These are phyloP conservation scores for Hirtodrosophila alboralis DNA, from an alignment of 2,888 invertebrate species.

Conservation along the genomic window DNA sequence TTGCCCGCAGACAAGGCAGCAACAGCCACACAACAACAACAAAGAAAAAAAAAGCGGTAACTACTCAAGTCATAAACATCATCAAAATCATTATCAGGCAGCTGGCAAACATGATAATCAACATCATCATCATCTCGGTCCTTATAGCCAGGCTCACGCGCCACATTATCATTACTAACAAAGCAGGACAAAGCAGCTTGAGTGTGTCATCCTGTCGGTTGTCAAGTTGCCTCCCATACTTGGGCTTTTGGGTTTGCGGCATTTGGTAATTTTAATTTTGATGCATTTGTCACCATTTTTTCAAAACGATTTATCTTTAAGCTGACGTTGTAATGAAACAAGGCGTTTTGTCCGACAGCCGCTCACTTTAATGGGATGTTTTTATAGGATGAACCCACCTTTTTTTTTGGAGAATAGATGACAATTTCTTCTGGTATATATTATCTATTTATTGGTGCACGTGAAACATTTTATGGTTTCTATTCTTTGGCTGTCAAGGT, in stretches of 20 bases:
- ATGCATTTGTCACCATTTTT: constrained; percentile 76
- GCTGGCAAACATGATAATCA: too few species aligned
- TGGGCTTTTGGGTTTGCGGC: constrained; percentile 33
- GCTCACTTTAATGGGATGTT: constrained; percentile 57
- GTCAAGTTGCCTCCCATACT: constrained; percentile 6
- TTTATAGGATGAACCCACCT: constrained; percentile 24
- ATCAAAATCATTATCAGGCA: constrained; percentile 64
- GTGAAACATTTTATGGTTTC: constrained; percentile 56
- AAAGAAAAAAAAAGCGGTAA: constrained; percentile 25
- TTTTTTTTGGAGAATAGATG: constrained; percentile 15
- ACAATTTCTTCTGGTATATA: constrained; percentile 41
- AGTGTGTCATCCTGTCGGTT: constrained; percentile 61
- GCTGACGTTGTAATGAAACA: constrained; percentile 57
- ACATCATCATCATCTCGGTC: constrained; percentile 28
- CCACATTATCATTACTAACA: constrained; percentile 67
- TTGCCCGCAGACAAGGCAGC: constrained; percentile 35
- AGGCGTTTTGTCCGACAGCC: constrained; percentile 43
- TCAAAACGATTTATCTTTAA: constrained; percentile 60
- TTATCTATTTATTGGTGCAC: constrained; percentile 72
- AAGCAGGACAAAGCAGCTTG: constrained; percentile 68
- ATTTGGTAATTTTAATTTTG: constrained; percentile 73
- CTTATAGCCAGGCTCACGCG: constrained; percentile 28
- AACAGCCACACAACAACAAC: constrained; percentile 23
- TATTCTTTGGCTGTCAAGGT: constrained; percentile 12
- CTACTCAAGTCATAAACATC: constrained; percentile 63